Base-by-base conservation (phyloP, 2,888 invertebrate genomes). In the Heliconius cydno region DNA sequence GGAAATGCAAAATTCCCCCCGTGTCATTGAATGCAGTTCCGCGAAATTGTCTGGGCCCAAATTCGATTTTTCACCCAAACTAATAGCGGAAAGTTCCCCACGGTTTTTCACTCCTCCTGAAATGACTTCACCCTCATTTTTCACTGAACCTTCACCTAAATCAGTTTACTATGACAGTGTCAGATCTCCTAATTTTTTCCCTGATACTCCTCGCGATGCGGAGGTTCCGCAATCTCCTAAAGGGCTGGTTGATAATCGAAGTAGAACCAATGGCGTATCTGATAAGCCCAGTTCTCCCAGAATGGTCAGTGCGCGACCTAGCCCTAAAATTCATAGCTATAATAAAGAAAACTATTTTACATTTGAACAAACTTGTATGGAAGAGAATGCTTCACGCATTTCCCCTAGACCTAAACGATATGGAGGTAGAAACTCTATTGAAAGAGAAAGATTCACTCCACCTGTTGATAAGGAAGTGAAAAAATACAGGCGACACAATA, bases 331-430 rank as follows among this genome's bases (percentile, higher is more conserved):
- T 9, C 89, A 91, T 80, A 93, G 90, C 84, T 90, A 88, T 77
- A 94, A 95, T 82, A 95, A 95, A 83, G 95, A 95, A 79, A 95
- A 95, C 82, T 95, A 93, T 82, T 95, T 95, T 71, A 94, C 92
- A 0, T 95, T 95, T 81, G 95, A 95, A 68, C 90, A 89, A 65
- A 88, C 88, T 0, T 85, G 85, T 46, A 82, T 86, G 13, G 90
- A 91, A 79, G 93, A 92, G 15, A 87, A 86, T 34, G 81, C 84
- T 1, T 81, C 88, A 0, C 89, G 88, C 82, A 83, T 90, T 30
- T 90, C 91, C 0, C 89, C 92, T 0, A 87, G 91, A 79, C 94
- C 94, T 0, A 91, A 88, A 82, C 90, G 91, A 76, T 95, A 94
- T 75, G 91, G 90, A 0, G 94, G 94, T 2, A 90, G 94, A 77